phyloP scores from a whole-genome alignment of 1,140 invertebrate species.

The Metopolophium dirhodum region DNA sequence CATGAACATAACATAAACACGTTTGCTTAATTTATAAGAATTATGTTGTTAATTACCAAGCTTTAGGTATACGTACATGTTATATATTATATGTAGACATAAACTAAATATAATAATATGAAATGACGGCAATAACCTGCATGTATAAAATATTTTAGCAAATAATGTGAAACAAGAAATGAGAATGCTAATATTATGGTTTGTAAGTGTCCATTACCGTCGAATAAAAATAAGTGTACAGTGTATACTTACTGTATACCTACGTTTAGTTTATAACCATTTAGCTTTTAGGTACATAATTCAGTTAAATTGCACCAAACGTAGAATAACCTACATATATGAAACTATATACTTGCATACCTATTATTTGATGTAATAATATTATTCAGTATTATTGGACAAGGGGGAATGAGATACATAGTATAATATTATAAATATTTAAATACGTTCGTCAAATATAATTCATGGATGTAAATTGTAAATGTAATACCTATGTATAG shows the following conservation, averaged over 20 bases:
- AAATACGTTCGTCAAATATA: neutral
- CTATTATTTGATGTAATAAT: neutral
- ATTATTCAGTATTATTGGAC: neutral
- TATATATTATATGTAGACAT: neutral
- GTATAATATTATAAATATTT: neutral
- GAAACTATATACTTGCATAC: neutral
- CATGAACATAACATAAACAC: neutral
- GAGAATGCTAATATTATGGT: too few species aligned
- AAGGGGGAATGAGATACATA: neutral
- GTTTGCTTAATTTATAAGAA: neutral
- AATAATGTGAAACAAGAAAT: neutral
- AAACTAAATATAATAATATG: neutral
- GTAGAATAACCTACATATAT: neutral
- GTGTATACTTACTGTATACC: too few species aligned
- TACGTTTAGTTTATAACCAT: neutral
- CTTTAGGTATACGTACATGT: neutral
- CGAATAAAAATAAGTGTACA: neutral
- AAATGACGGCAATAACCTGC: neutral
- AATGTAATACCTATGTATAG: neutral
- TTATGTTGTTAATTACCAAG: neutral
- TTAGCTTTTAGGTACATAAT: neutral
- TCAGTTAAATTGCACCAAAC: neutral
- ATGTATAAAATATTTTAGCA: neutral
- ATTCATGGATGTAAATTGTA: neutral
- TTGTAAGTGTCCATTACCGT: neutral